These are phyloP conservation scores for Pseudobourletiella spinata DNA, from an alignment of 1,140 invertebrate genomes.

Conservation along the genomic window DNA sequence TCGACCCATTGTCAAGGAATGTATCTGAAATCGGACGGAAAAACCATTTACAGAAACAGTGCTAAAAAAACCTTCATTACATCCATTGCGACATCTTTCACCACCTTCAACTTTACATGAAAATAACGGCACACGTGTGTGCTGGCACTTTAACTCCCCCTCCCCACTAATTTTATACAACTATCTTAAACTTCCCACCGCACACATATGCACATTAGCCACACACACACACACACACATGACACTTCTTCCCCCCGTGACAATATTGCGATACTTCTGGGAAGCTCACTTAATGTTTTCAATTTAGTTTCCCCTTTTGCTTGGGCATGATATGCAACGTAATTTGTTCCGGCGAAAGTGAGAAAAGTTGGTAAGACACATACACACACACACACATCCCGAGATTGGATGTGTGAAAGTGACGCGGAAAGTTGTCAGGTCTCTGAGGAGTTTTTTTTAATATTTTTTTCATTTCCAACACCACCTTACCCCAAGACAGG, in stretches of 20 bases:
- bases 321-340: no score
- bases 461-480: conserved; percentile 4
- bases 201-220: no score
- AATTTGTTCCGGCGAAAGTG: no score
- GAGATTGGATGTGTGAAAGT: conserved; percentile 5
- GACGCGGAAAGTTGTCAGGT: not conserved
- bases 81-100: not conserved
- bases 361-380: no score
- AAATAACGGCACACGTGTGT: not conserved
- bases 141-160: not conserved
- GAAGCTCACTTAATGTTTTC: not conserved
- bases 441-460: not conserved
- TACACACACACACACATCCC: no score
- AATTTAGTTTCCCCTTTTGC: conserved; percentile 1
- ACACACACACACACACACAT: no score
- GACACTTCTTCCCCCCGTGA: no score
- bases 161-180: not conserved
- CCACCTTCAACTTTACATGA: not conserved
- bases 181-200: not conserved
- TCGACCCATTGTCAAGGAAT: conserved; percentile 15
- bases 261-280: no score
- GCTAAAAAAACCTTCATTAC: not conserved
- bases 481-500: not conserved
- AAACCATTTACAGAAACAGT: not conserved
- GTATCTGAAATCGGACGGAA: conserved; percentile 19